Base-by-base conservation (phyloP, 2,797 vertebrate genomes). In the Sparus aurata region DNA sequence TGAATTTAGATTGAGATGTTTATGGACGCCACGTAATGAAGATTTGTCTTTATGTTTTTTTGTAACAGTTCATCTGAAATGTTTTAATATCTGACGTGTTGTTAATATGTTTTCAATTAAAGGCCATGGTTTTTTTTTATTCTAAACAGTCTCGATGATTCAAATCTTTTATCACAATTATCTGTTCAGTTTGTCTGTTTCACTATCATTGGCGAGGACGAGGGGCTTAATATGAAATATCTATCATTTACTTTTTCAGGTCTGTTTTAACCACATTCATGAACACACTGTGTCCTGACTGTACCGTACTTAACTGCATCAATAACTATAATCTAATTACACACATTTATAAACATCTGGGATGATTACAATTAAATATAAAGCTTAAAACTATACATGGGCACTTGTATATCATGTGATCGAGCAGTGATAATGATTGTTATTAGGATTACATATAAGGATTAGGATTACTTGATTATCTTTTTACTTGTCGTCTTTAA, bases 41-140 rank as follows among this genome's bases (percentile, higher is more conserved):
- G 2, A 68, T n/a, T 59, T 38, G 18, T 49, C n/a, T 34, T 12
- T 22, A 9, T 3, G 53, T 38, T 38, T 38, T 64, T 81, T 64
- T 81, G 12, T 49, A 10, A 62, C 59, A 9, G 12, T 58, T 64
- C 0, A 12, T 11, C 2, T 79, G 23, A 23, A 64, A 55, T 62
- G 3, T 63, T 58, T 74, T 69, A 1, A 8, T 76, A 17, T 67
- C 18, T 53, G 3, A 55, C 16, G 22, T 69, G 34, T 67, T 64
- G 20, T 10, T 6, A 27, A 27, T 27, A 27, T 27, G 27, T 57
- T 53, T 77, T 69, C 77, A 17, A 86, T 75, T 81, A 88, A 87
- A 85, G 0, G 0, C 12, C 2, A 38, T 69, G 25, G n/a, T n/a
- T 34, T 6, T 55, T 69, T 66, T 82, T 61, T 65, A 16, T 54